Evolutionary conservation across 2,888 invertebrate genomes (phyloP).

Genomic region (Strigamia transsilvanica): DNA sequence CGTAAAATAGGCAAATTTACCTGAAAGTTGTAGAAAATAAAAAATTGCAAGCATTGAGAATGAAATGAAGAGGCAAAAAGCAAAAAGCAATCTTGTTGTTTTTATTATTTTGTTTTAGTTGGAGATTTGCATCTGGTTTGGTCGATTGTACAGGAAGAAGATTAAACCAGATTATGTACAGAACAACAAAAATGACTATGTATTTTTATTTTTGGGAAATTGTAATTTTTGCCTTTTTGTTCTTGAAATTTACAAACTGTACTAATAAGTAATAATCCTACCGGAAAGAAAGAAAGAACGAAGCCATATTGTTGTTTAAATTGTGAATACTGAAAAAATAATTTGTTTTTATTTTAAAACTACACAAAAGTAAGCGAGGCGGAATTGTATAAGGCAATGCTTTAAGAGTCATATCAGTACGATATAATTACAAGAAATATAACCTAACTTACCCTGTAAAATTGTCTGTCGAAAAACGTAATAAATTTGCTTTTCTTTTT

Average conservation of each 20-base stretch:
- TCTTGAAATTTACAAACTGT: neutral
- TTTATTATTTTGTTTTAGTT: neutral
- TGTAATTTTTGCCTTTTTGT: slow-evolving; percentile 2
- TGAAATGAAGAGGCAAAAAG: neutral
- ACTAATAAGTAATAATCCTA: no score
- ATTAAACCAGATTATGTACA: slow-evolving; percentile 37
- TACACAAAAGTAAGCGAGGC: neutral
- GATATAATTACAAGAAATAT: neutral
- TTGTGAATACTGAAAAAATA: neutral
- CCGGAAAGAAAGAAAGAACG: neutral
- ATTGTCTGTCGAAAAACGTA: slow-evolving; percentile 3
- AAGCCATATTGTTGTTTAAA: neutral
- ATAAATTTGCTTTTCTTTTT: slow-evolving; percentile 10
- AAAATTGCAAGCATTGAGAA: neutral
- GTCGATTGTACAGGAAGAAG: slow-evolving; percentile 22
- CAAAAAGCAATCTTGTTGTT: neutral
- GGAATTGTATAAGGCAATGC: slow-evolving; percentile 22
- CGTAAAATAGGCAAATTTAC: neutral
- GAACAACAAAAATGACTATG: neutral
- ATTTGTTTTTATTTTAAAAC: neutral
- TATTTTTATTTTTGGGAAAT: slow-evolving; percentile 8
- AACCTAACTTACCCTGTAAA: neutral
- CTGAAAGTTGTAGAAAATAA: neutral
- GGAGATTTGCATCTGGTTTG: slow-evolving; percentile 22
- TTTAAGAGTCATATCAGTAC: slow-evolving; percentile 15